Evolutionary conservation across 1,140 invertebrate species (phyloP).

Genomic region (Chrysoperla carnea): DNA sequence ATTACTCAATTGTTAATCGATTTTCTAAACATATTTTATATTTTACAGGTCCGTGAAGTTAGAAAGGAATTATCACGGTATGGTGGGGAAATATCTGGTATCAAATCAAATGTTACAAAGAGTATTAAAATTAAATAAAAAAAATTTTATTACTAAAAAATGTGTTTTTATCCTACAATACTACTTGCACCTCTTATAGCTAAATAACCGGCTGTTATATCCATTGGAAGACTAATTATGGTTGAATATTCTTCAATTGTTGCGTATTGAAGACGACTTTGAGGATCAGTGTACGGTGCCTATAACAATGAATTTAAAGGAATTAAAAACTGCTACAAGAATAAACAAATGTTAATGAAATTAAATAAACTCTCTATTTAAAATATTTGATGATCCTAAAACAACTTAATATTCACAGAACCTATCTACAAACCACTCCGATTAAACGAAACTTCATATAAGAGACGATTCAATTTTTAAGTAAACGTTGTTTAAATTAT

Average conservation of each 20-base stretch:
- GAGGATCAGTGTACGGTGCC: constrained; percentile 79
- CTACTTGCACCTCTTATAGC: constrained; percentile 69
- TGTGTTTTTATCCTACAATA: constrained; percentile 45
- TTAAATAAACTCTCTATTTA: too few species aligned
- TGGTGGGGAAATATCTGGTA: constrained; percentile 79
- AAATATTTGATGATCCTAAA: constrained; percentile 3
- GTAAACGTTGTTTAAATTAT: too few species aligned
- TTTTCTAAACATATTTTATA: constrained; percentile 4
- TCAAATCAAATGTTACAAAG: constrained; percentile 69
- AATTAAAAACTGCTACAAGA: constrained; percentile 8
- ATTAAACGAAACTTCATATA: too few species aligned
- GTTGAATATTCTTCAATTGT: constrained; percentile 73
- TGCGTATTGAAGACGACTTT: constrained; percentile 71
- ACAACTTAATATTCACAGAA: too few species aligned
- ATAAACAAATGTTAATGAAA: too few species aligned
- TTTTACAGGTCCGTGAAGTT: constrained; percentile 45
- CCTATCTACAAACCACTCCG: too few species aligned
- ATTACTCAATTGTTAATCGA: constrained; percentile 2
- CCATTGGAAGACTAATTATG: constrained; percentile 69
- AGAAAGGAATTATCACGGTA: constrained; percentile 64
- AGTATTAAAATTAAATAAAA: constrained; percentile 66
- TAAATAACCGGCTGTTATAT: constrained; percentile 76
- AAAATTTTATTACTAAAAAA: constrained; percentile 1
- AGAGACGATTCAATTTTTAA: too few species aligned
- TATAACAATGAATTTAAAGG: constrained; percentile 24